phyloP scores from a whole-genome alignment of 2,888 invertebrate species.

The Acanthosepion pharaonis region DNA sequence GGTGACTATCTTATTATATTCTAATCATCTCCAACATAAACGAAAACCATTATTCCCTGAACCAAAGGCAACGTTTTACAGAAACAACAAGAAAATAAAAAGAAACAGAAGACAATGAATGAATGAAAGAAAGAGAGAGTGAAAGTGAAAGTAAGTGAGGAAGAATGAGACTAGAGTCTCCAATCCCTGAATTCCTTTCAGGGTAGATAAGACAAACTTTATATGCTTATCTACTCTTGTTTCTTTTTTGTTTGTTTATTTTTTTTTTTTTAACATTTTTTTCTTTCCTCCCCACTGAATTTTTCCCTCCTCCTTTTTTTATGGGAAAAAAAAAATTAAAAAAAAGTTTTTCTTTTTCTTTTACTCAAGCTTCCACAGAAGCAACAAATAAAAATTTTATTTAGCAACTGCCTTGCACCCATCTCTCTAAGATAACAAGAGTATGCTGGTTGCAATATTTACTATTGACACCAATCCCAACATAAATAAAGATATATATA shows the following conservation, averaged over 20 bases:
- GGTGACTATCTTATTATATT: slow-evolving; percentile 41
- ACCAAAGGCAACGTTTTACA: not conserved
- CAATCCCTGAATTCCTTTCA: not conserved
- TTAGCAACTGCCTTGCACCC: not conserved
- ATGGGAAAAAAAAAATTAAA: not conserved
- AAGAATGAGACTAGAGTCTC: slow-evolving; percentile 12
- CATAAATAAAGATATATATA: not conserved
- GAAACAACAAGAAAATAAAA: not conserved
- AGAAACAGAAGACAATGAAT: not conserved
- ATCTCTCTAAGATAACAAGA: not conserved
- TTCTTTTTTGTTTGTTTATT: not conserved
- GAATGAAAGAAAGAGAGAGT: not conserved
- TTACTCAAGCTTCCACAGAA: not conserved
- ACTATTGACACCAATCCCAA: not conserved
- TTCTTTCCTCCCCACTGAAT: not conserved
- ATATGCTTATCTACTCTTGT: not conserved
- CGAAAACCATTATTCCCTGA: slow-evolving; percentile 33
- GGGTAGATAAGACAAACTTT: slow-evolving; percentile 9
- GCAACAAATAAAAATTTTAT: not conserved
- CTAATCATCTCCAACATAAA: slow-evolving; percentile 18
- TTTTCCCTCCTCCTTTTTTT: not conserved
- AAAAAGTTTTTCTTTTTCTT: not conserved
- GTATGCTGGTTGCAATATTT: not conserved
- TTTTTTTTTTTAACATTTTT: not conserved
- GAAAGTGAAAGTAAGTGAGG: not conserved